phyloP scores from a whole-genome alignment of 1,140 invertebrate genomes.

The Homarus americanus region DNA sequence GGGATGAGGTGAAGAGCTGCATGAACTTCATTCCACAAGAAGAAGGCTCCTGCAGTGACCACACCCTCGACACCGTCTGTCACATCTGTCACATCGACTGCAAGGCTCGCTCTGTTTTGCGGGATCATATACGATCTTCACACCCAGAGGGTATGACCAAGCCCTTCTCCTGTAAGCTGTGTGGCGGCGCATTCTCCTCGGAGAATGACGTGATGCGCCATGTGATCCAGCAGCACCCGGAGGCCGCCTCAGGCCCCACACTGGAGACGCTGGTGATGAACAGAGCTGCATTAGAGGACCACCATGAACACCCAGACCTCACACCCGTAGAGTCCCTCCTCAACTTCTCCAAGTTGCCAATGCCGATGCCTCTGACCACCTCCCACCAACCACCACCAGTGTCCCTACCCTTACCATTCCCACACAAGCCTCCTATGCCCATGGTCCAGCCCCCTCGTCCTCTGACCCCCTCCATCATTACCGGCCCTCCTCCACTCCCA shows the following conservation, averaged over 20 bases:
- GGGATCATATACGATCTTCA: conserved; percentile 75
- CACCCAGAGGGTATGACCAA: conserved; percentile 74
- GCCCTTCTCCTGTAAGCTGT: conserved; percentile 72
- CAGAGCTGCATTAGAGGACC: conserved; percentile 37
- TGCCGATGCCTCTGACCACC: conserved; percentile 54
- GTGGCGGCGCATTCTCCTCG: conserved; percentile 65
- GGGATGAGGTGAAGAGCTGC: conserved; percentile 91
- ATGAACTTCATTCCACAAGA: conserved; percentile 78
- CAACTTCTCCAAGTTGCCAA: conserved; percentile 71
- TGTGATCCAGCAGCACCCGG: conserved; percentile 69
- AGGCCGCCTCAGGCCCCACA: conserved; percentile 67
- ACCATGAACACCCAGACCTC: conserved; percentile 69
- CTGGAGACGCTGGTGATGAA: conserved; percentile 57
- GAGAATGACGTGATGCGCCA: conserved; percentile 72
- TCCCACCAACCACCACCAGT: conserved; percentile 45
- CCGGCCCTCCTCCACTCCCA: background rate
- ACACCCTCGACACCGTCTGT: conserved; percentile 64
- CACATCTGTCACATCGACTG: conserved; percentile 72
- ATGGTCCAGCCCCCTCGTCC: conserved; percentile 28
- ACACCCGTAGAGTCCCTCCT: conserved; percentile 74
- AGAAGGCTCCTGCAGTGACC: conserved; percentile 49
- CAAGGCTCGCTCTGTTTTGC: conserved; percentile 71
- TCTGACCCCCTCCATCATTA: conserved; percentile 54
- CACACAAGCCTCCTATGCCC: conserved; percentile 43
- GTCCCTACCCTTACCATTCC: conserved; percentile 26